Evolutionary conservation across 2,888 invertebrate species (phyloP).

Genomic region (Polyommatus icarus): DNA sequence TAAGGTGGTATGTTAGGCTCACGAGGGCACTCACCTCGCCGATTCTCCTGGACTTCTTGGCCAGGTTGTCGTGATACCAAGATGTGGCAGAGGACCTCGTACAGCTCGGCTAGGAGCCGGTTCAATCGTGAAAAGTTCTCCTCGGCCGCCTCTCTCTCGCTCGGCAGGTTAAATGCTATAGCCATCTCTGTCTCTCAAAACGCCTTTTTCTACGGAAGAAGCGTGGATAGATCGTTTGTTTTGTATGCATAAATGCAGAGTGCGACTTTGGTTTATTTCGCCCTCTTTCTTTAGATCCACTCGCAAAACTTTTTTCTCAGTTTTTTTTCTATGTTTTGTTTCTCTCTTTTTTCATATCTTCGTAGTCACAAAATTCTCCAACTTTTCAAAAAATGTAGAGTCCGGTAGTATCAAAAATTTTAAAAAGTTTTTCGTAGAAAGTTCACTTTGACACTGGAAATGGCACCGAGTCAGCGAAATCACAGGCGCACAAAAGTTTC

Average conservation of each 20-base stretch:
- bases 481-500: conserved; percentile 68
- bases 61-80: conserved; percentile 76
- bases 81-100: conserved; percentile 79
- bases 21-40: conserved; percentile 79
- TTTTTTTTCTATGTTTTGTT: conserved; percentile 17
- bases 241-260: conserved; percentile 73
- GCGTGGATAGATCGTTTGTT: conserved; percentile 70
- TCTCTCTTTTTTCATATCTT: conserved; percentile 22
- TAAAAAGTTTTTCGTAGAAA: conserved; percentile 46
- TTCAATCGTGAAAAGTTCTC: conserved; percentile 80
- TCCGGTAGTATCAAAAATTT: conserved; percentile 44
- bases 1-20: conserved; percentile 77
- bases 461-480: conserved; percentile 49
- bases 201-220: conserved; percentile 71
- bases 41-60: conserved; percentile 70
- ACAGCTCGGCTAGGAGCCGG: conserved; percentile 78
- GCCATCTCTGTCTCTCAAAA: conserved; percentile 75
- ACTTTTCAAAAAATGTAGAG: conserved; percentile 39
- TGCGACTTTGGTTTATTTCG: conserved; percentile 51
- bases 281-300: conserved; percentile 40
- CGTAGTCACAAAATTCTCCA: conserved; percentile 10
- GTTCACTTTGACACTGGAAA: conserved; percentile 62
- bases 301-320: not conserved
- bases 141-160: conserved; percentile 78
- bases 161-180: conserved; percentile 80